phyloP scores from a whole-genome alignment of 1,140 invertebrate genomes.

The Macrobrachium nipponense region DNA sequence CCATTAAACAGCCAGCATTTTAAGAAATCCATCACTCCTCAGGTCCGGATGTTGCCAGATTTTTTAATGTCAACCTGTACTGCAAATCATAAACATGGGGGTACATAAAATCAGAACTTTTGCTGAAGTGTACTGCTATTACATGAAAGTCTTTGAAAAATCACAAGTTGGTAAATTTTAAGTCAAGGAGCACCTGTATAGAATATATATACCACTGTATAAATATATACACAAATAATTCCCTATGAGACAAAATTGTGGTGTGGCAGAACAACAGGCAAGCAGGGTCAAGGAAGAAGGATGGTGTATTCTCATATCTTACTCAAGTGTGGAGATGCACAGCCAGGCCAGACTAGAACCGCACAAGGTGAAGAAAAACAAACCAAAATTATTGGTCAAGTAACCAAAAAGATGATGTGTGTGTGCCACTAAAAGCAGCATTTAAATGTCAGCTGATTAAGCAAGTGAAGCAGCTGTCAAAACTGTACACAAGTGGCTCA shows the following conservation, averaged over 20 bases:
- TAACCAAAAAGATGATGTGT: constrained; percentile 38
- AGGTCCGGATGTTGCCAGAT: no score
- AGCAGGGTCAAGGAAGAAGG: constrained; percentile 56
- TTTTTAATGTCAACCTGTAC: no score
- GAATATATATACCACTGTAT: neutral
- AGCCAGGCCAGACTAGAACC: constrained; percentile 73
- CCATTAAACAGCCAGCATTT: no score
- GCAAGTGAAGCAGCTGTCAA: constrained; percentile 41
- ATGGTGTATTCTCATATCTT: constrained; percentile 67
- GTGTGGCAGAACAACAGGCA: constrained; percentile 3
- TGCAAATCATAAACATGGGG: no score
- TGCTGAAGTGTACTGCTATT: no score
- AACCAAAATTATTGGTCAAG: constrained; percentile 40
- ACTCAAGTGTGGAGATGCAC: constrained; percentile 73
- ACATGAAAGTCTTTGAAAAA: neutral
- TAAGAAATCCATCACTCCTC: no score
- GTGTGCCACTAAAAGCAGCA: constrained; percentile 56
- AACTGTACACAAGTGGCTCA: neutral
- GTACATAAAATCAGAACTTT: no score
- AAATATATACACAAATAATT: constrained; percentile 4
- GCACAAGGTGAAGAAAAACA: constrained; percentile 66
- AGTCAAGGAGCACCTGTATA: neutral
- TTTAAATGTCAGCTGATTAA: constrained; percentile 32
- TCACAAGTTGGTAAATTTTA: neutral
- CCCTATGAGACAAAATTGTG: constrained; percentile 23